Base-by-base conservation (phyloP, 2,888 invertebrate genomes). In the Napeogenes inachia region DNA sequence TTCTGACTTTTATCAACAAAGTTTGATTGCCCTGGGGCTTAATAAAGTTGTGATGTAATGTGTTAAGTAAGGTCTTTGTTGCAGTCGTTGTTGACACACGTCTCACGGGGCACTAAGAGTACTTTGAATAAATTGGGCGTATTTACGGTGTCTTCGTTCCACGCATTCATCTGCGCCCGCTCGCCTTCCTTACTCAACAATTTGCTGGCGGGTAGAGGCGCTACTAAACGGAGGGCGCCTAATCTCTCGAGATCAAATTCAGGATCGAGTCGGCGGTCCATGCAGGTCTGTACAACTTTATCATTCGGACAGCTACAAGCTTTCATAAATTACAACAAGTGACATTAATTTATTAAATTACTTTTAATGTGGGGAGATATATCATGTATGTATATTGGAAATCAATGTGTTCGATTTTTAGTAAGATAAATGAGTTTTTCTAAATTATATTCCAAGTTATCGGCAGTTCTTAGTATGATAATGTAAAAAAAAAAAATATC, bases 121-220 rank as follows among this genome's bases (percentile, higher is more conserved):
- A 97, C 97, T 56, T 91, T 99, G 78, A 98, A 98, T 91, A 96
- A 98, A 83, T 92, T 99, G 78, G 98, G 98, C 66, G 98, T 98
- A 76, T 98, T 98, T 92, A 98, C 98, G 60, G 98, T 99, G 73
- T 98, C 98, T 63, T 98, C 98, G 71, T 98, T 99, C 92, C 98
- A 99, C 88, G 99, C 98, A 71, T 97, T 98, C 86, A 98, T 99
- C 75, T 98, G 98, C 86, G 98, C 98, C 64, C 94, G 99, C 70
- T 97, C 97, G 77, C 98, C 98, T 47, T 97, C 97, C 62, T 91
- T 97, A 75, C 93, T 98, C 71, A 97, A 97, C 92, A 98, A 98
- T 88, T 91, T 98, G 78, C 92, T 98, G 76, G 97, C 97, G 50
- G 97, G 97, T 59, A 93, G 97, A 69, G 97, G 97, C 53, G 97